These are phyloP conservation scores for Catagonus wagneri DNA, from an alignment of 2,113 vertebrate genomes.

Conservation along the genomic window DNA sequence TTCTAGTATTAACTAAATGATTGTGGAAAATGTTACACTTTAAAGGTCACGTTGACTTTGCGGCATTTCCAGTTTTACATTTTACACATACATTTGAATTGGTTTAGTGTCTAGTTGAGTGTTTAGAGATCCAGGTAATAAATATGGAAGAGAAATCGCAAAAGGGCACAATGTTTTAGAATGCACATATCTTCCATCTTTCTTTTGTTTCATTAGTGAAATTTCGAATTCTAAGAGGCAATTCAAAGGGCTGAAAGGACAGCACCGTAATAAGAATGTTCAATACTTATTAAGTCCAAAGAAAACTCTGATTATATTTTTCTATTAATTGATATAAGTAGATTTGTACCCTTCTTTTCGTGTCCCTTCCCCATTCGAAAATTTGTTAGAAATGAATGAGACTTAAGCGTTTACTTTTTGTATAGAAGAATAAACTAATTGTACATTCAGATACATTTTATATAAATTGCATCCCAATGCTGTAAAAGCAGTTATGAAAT, in stretches of 20 bases:
- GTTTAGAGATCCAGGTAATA: conserved; percentile 43
- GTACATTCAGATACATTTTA: neutral
- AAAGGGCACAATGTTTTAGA: conserved; percentile 41
- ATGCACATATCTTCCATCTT: neutral
- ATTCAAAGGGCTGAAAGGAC: neutral
- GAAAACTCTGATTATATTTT: neutral
- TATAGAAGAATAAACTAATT: neutral
- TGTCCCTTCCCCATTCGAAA: neutral
- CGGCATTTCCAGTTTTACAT: conserved; percentile 61
- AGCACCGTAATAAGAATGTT: neutral
- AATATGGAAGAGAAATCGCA: neutral
- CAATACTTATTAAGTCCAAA: conserved; percentile 1
- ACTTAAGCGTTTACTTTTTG: neutral
- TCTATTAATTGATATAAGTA: conserved; percentile 4
- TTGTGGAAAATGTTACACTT: conserved; percentile 10
- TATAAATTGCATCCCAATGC: neutral
- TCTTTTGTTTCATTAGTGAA: conserved; percentile 42
- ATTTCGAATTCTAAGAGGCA: conserved; percentile 33
- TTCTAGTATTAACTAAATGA: conserved; percentile 54
- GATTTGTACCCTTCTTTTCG: neutral
- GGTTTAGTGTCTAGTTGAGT: neutral
- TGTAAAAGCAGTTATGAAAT: neutral
- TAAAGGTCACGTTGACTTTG: conserved; percentile 72
- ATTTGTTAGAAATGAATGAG: neutral
- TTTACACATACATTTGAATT: conserved; percentile 35